Base-by-base conservation (phyloP, 2,797 vertebrate genomes). In the Delichon dasypus region DNA sequence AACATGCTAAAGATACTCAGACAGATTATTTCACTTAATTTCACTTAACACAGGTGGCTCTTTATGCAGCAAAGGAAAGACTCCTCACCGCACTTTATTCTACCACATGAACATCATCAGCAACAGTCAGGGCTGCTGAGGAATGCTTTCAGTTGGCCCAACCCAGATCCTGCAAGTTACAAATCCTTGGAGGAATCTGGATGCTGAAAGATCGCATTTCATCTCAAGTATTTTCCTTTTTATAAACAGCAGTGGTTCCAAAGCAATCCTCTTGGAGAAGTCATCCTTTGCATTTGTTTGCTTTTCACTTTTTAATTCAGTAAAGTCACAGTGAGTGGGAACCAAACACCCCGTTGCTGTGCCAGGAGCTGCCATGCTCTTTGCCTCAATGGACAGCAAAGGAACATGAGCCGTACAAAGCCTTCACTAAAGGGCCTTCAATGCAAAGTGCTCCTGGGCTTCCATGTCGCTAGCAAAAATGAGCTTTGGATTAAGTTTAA, bases 401-500 rank as follows among this genome's bases (percentile, higher is more conserved):
- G 58, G 58, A 80, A 83, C 40, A 58, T 4, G 72, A 94, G 89
- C 55, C 0, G 0, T 67, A 61, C 84, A 90, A 72, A 92, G 74
- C 72, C 79, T 62, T 50, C 38, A 62, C 70, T 81, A 60, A 80
- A 72, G 42, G 77, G 78, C 64, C 88, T 94, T 92, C 89, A 77
- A 71, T 88, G 51, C 82, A 57, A 75, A 88, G 73, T 17, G 61
- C 76, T 94, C 76, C 89, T 73, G 82, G 85, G 76, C 60, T 91
- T 93, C 94, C 93, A 71, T 61, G 89, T 51, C 88, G 65, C 95
- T 30, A 64, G 71, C 74, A 74, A 88, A 94, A 94, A 90, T 54
- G 85, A 96, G 74, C 85, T 94, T 91, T 87, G 90, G 94, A 93
- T 96, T 94, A 95, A 54, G 81, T 95, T 96, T 94, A 96, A 95